Percentiles rank a stretch among this genome's conserved stretches.
phyloP scores from a whole-genome alignment of 2,113 vertebrate genomes.

The Promerops cafer region DNA sequence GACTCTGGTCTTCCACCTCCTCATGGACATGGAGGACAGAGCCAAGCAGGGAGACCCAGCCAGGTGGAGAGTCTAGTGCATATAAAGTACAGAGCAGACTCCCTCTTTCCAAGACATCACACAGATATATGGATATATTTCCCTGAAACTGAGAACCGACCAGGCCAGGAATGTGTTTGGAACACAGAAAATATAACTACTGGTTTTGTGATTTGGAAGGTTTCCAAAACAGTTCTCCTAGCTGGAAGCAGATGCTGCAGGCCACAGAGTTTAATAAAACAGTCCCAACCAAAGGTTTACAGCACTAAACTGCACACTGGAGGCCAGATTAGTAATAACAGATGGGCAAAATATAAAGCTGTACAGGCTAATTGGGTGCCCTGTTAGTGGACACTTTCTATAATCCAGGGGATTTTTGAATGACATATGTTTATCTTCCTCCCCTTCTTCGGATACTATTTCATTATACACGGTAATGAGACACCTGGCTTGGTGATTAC shows the following conservation, averaged over 20 bases:
- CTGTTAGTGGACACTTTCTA: background rate
- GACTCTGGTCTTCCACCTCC: background rate
- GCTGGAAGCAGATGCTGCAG: background rate
- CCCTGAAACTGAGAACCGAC: background rate
- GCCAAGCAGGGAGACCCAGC: background rate
- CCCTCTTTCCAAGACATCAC: background rate
- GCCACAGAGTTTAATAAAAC: conserved; percentile 6
- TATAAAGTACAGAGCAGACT: background rate
- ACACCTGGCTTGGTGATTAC: background rate
- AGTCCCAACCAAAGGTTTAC: conserved; percentile 20
- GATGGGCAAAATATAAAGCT: conserved; percentile 50
- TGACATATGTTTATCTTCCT: conserved; percentile 43
- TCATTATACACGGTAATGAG: background rate
- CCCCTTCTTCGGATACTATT: background rate
- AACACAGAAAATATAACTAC: background rate
- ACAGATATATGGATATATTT: background rate
- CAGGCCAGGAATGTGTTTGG: background rate
- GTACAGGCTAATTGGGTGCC: conserved; percentile 20
- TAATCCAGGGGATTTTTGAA: conserved; percentile 39
- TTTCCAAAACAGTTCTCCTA: background rate
- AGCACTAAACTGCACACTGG: conserved; percentile 19
- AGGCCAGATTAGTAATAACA: conserved; percentile 54
- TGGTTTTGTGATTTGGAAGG: background rate
- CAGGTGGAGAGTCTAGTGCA: background rate
- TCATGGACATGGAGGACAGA: background rate